These are phyloP conservation scores for Phyllostomus hastatus DNA, from an alignment of 2,113 vertebrate species.

Conservation along the genomic window DNA sequence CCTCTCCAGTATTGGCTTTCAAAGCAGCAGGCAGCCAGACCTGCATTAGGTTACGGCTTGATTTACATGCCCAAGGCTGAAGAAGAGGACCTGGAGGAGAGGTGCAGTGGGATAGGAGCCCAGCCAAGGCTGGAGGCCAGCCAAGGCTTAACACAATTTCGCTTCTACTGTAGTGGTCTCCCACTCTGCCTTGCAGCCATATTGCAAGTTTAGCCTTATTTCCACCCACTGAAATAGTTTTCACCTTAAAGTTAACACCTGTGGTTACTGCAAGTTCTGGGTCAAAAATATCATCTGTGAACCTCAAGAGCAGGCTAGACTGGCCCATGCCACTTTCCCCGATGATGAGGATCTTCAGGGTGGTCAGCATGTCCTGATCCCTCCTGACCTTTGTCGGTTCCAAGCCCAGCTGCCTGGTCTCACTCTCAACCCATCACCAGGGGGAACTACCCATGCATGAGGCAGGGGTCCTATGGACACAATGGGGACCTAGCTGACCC, in stretches of 20 bases:
- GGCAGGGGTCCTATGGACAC: not conserved
- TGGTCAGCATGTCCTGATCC: slow-evolving; percentile 94
- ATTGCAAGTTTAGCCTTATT: slow-evolving; percentile 97
- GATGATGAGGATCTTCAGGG: slow-evolving; percentile 95
- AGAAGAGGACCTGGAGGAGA: no score
- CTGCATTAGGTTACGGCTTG: no score
- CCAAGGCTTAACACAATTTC: not conserved
- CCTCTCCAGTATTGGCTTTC: no score
- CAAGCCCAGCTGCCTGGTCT: not conserved
- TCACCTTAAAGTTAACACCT: slow-evolving; percentile 98
- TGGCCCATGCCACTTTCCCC: slow-evolving; percentile 96
- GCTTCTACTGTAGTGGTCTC: not conserved
- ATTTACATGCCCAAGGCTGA: no score
- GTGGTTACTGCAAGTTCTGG: not conserved
- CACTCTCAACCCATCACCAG: not conserved
- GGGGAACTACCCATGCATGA: slow-evolving; percentile 52
- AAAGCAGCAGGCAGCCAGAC: no score
- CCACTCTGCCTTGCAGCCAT: slow-evolving; percentile 77
- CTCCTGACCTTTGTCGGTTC: slow-evolving; percentile 75
- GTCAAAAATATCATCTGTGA: not conserved
- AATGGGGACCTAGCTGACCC: not conserved
- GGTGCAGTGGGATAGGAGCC: no score
- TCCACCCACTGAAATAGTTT: slow-evolving; percentile 94
- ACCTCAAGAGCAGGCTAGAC: slow-evolving; percentile 79
- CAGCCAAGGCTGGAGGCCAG: no score